Percentiles rank a stretch among this genome's conserved stretches.
Evolutionary conservation across 2,888 invertebrate species (phyloP).

Genomic region (Tetranychus piercei): DNA sequence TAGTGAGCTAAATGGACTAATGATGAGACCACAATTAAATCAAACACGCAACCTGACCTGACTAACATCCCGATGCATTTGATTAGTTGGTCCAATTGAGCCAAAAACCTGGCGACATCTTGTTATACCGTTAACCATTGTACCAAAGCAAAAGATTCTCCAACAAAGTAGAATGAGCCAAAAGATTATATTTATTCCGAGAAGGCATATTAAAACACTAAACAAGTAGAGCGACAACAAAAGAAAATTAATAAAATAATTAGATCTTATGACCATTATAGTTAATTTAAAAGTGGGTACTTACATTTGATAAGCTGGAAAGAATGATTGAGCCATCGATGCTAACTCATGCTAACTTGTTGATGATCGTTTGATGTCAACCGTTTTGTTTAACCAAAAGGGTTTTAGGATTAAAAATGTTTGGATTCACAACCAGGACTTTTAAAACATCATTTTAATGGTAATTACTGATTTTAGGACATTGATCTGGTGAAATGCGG

Average conservation of each 20-base stretch:
- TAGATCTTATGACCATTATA: background rate
- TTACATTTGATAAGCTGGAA: conserved; percentile 11
- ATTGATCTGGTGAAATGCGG: background rate
- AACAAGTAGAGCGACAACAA: background rate
- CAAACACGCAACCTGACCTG: too few species aligned
- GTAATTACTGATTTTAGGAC: background rate
- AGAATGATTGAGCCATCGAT: background rate
- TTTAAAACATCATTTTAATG: too few species aligned
- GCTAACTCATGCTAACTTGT: background rate
- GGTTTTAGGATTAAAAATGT: too few species aligned
- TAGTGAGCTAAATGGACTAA: too few species aligned
- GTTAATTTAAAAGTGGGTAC: background rate
- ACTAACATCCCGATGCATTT: background rate
- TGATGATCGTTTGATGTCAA: too few species aligned
- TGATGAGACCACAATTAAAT: too few species aligned
- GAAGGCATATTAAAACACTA: background rate
- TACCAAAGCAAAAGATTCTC: background rate
- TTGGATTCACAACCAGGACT: too few species aligned
- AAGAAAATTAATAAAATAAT: background rate
- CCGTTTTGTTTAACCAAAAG: too few species aligned
- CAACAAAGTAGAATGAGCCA: conserved; percentile 4
- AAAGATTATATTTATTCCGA: background rate
- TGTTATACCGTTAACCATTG: background rate
- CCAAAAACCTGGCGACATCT: conserved; percentile 2
- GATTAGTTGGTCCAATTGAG: background rate